phyloP scores from a whole-genome alignment of 1,140 invertebrate genomes.

The Eupristina koningsbergeri region DNA sequence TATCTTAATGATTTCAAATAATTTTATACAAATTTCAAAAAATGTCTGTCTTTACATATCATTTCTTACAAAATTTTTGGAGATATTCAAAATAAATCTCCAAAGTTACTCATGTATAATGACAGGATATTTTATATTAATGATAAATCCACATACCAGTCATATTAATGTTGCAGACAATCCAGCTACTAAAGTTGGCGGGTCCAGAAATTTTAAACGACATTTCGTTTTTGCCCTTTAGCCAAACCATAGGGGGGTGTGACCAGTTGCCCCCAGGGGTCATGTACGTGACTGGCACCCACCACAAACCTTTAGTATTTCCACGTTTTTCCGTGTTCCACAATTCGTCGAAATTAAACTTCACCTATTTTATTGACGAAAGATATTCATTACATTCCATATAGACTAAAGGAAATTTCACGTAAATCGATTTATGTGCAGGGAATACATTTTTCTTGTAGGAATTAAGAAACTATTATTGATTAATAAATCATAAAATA shows the following conservation, averaged over 20 bases:
- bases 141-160: conserved; percentile 62
- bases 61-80: no score
- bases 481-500: no score
- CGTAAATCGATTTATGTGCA: no score
- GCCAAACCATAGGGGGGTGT: conserved; percentile 62
- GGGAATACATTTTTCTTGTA: no score
- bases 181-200: conserved; percentile 67
- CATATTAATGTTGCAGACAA: conserved; percentile 75
- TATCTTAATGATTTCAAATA: no score
- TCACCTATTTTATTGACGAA: conserved; percentile 9
- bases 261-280: conserved; percentile 56
- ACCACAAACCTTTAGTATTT: conserved; percentile 65
- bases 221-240: conserved; percentile 60
- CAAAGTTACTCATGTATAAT: neutral
- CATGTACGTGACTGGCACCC: conserved; percentile 75
- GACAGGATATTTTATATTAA: neutral
- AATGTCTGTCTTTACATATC: no score
- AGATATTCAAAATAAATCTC: no score
- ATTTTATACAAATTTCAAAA: no score
- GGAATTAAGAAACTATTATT: no score
- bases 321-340: neutral
- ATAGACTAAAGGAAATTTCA: no score
- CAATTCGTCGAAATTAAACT: conserved; percentile 54
- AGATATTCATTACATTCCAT: neutral
- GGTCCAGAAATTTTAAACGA: conserved; percentile 52